phyloP scores from a whole-genome alignment of 2,888 invertebrate genomes.

The Colostygia pectinataria region DNA sequence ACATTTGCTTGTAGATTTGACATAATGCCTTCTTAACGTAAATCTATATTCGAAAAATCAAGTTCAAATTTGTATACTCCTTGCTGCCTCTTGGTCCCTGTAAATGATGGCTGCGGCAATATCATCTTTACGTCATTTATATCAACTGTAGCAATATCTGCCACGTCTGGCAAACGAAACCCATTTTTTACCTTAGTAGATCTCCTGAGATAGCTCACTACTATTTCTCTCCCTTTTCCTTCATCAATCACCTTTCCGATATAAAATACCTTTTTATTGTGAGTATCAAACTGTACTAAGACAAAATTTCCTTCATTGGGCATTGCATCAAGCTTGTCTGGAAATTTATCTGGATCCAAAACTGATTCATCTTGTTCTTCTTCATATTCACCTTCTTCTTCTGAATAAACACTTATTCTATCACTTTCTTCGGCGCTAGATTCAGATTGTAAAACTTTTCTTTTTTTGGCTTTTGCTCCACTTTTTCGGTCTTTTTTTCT shows the following conservation, averaged over 20 bases:
- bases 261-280: conserved; percentile 27
- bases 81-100: conserved; percentile 34
- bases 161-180: conserved; percentile 32
- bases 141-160: conserved; percentile 34
- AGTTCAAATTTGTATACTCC: conserved; percentile 32
- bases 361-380: background rate
- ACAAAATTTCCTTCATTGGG: conserved; percentile 29
- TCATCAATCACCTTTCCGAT: conserved; percentile 24
- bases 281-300: conserved; percentile 26
- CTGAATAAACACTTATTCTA: conserved; percentile 22
- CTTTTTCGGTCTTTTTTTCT: conserved; percentile 10
- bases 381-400: background rate
- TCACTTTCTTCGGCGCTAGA: conserved; percentile 31
- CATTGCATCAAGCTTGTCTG: conserved; percentile 15
- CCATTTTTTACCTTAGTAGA: conserved; percentile 22
- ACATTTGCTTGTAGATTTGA: conserved; percentile 3
- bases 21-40: conserved; percentile 25
- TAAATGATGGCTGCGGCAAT: conserved; percentile 26
- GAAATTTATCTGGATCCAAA: background rate
- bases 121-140: conserved; percentile 29
- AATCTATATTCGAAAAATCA: conserved; percentile 32
- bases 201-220: conserved; percentile 31
- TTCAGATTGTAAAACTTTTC: conserved; percentile 26
- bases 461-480: conserved; percentile 23
- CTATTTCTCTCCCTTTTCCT: conserved; percentile 21